Evolutionary conservation across 2,113 vertebrate genomes (phyloP).

Genomic region (Strigops habroptila): DNA sequence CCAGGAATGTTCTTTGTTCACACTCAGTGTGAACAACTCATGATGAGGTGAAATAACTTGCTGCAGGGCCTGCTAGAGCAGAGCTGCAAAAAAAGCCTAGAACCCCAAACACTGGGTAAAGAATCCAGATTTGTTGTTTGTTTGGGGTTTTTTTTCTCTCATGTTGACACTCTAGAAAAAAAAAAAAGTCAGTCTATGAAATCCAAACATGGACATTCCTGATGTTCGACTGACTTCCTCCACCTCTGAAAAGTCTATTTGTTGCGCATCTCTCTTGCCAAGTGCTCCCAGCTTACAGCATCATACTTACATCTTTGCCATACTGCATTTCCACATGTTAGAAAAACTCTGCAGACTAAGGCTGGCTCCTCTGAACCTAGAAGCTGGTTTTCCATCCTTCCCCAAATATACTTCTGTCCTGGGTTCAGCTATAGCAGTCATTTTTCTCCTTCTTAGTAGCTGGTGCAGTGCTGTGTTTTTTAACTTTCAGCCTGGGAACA

Average conservation of each 20-base stretch:
- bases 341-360: background rate
- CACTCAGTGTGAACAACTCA: background rate
- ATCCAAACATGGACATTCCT: background rate
- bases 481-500: too few species aligned
- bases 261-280: rapidly evolving
- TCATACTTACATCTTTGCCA: background rate
- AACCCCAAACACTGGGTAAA: background rate
- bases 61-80: background rate
- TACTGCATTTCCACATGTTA: background rate
- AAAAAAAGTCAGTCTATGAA: background rate
- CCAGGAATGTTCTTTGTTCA: background rate
- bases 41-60: background rate
- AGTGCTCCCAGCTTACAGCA: background rate
- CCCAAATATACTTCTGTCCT: background rate
- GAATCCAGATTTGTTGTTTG: background rate
- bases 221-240: background rate
- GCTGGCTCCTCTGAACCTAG: background rate
- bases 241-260: background rate
- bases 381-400: background rate
- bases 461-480: too few species aligned
- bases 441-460: too few species aligned
- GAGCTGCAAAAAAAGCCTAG: background rate
- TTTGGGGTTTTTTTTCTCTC: background rate
- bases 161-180: background rate
- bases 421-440: too few species aligned